phyloP scores from a whole-genome alignment of 2,888 invertebrate species.

The Sesia apiformis region DNA sequence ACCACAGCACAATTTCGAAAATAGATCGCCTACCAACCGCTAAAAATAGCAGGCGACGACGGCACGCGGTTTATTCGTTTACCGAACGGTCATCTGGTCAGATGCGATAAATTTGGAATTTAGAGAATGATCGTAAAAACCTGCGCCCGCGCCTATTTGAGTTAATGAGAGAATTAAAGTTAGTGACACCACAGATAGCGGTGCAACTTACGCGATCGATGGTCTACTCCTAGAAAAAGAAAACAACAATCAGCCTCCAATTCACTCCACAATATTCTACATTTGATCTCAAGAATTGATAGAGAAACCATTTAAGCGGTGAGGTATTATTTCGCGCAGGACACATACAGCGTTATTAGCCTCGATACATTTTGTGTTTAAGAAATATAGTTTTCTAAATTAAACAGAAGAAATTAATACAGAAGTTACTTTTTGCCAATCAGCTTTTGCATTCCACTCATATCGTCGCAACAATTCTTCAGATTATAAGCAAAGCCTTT shows the following conservation, averaged over 20 bases:
- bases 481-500: slow-evolving; percentile 55
- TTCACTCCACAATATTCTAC: slow-evolving; percentile 28
- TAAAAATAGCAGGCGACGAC: slow-evolving; percentile 49
- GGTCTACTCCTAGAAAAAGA: slow-evolving; percentile 76
- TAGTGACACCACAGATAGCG: slow-evolving; percentile 74
- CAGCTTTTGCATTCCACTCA: slow-evolving; percentile 28
- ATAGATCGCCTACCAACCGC: slow-evolving; percentile 56
- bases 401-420: neutral
- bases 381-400: neutral
- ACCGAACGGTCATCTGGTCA: slow-evolving; percentile 40
- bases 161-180: slow-evolving; percentile 62
- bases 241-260: slow-evolving; percentile 72
- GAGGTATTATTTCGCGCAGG: slow-evolving; percentile 53
- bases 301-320: slow-evolving; percentile 38
- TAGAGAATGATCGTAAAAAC: slow-evolving; percentile 25
- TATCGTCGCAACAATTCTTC: slow-evolving; percentile 33
- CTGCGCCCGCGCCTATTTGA: slow-evolving; percentile 51
- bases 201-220: slow-evolving; percentile 75
- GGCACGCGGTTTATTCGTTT: slow-evolving; percentile 32
- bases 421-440: slow-evolving; percentile 31
- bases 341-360: slow-evolving; percentile 50
- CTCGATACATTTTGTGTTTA: slow-evolving; percentile 1
- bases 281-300: slow-evolving; percentile 13
- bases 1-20: slow-evolving; percentile 44
- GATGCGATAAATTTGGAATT: slow-evolving; percentile 31